These are phyloP conservation scores for Delphinapterus leucas DNA, from an alignment of 2,113 vertebrate genomes.

Conservation along the genomic window DNA sequence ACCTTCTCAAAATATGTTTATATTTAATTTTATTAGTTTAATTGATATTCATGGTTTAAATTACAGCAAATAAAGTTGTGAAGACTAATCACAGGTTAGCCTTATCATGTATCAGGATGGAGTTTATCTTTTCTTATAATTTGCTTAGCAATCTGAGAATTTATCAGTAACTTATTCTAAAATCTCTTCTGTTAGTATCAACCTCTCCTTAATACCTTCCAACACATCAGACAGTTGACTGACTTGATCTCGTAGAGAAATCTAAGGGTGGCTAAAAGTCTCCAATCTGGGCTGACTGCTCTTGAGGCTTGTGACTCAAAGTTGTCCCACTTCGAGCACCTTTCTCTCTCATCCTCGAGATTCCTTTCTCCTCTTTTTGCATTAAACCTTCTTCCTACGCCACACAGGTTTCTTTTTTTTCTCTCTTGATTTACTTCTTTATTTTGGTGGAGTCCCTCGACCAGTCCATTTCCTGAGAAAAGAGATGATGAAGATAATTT, in stretches of 20 bases:
- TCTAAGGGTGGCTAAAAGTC: neutral
- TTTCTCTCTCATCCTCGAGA: neutral
- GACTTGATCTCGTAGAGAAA: neutral
- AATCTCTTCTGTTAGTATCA: neutral
- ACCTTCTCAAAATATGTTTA: neutral
- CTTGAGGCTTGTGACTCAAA: neutral
- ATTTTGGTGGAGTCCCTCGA: neutral
- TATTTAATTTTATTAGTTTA: neutral
- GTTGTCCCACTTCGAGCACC: neutral
- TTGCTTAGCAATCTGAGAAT: neutral
- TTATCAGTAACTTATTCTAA: neutral
- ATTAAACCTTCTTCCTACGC: neutral
- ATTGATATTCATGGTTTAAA: neutral
- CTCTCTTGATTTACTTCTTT: neutral
- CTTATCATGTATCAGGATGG: neutral
- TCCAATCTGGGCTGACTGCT: neutral
- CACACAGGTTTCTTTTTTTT: neutral
- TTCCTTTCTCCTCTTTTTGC: neutral
- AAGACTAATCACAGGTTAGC: neutral
- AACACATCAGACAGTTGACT: neutral
- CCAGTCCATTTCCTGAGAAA: neutral
- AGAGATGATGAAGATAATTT: neutral
- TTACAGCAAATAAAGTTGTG: neutral
- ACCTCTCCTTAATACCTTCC: neutral
- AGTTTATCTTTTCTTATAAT: neutral